phyloP scores from a whole-genome alignment of 2,888 invertebrate genomes.

The Apamea epomidion region DNA sequence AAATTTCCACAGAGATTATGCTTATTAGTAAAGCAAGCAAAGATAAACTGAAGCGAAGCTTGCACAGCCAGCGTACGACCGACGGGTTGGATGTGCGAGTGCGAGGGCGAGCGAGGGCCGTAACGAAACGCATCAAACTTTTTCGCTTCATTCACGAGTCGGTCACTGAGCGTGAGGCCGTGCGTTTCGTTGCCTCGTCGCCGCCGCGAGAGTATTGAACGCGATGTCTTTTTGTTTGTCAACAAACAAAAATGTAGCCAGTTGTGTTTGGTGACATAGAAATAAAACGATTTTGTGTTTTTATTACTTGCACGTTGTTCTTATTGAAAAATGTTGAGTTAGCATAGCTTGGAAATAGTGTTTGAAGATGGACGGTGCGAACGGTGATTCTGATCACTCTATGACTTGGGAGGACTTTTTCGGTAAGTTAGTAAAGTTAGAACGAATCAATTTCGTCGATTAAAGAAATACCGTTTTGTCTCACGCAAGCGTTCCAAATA shows the following conservation, averaged over 20 bases:
- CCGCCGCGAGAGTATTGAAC: constrained; percentile 69
- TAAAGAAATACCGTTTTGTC: constrained; percentile 20
- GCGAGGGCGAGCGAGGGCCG: constrained; percentile 28
- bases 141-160: constrained; percentile 80
- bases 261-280: constrained; percentile 77
- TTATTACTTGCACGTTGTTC: constrained; percentile 63
- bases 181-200: constrained; percentile 68
- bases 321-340: constrained; percentile 74
- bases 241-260: constrained; percentile 78
- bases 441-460: constrained; percentile 10
- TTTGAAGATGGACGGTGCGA: constrained; percentile 88
- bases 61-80: constrained; percentile 9
- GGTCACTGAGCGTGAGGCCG: constrained; percentile 72
- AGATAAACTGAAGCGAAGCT: constrained; percentile 46
- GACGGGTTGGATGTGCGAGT: constrained; percentile 21
- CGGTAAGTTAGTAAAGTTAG: constrained; percentile 90
- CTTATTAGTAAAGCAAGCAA: constrained; percentile 52
- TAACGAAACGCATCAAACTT: constrained; percentile 57
- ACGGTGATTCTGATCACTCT: constrained; percentile 92
- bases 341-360: constrained; percentile 73
- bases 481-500: not conserved
- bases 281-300: constrained; percentile 68
- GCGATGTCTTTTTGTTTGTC: constrained; percentile 85
- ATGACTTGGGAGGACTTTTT: constrained; percentile 94
- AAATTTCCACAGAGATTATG: constrained; percentile 53